phyloP scores from a whole-genome alignment of 2,797 vertebrate genomes.

The Myotis daubentonii region DNA sequence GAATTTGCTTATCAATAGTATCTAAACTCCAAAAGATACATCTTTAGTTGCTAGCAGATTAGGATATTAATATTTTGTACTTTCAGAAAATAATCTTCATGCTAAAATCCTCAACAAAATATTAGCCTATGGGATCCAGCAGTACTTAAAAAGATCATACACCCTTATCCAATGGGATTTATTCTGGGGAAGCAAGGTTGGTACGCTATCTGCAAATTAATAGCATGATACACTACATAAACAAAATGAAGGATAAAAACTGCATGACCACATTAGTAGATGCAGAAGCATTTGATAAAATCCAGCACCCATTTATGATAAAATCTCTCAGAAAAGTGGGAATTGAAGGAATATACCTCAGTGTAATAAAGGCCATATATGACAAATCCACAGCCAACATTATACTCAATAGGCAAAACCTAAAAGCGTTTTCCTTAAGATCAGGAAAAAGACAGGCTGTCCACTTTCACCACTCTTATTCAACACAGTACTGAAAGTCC shows the following conservation, averaged over 20 bases:
- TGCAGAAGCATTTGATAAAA: not conserved
- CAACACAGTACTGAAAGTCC: not conserved
- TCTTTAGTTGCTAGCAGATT: not conserved
- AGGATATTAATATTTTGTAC: conserved; percentile 31
- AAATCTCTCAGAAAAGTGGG: not conserved
- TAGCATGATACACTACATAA: not conserved
- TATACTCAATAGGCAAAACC: too few relatives aligned
- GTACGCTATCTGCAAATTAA: not conserved
- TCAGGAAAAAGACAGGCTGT: not conserved
- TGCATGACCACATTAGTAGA: not conserved
- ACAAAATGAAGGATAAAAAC: not conserved
- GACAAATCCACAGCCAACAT: too few relatives aligned
- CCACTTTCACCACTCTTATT: not conserved
- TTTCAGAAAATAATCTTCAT: conserved; percentile 23
- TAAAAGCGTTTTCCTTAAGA: not conserved
- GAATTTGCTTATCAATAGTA: not conserved
- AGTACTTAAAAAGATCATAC: not conserved
- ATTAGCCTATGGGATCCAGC: not conserved
- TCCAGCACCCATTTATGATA: not conserved
- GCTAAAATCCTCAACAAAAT: not conserved
- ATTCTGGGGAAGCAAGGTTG: not conserved
- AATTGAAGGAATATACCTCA: not conserved
- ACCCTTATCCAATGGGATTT: not conserved
- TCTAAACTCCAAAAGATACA: conserved; percentile 14
- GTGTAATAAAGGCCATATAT: too few relatives aligned